Conservation (phyloP, 2,113 vertebrate species). For the Pangasianodon gigas region DNA sequence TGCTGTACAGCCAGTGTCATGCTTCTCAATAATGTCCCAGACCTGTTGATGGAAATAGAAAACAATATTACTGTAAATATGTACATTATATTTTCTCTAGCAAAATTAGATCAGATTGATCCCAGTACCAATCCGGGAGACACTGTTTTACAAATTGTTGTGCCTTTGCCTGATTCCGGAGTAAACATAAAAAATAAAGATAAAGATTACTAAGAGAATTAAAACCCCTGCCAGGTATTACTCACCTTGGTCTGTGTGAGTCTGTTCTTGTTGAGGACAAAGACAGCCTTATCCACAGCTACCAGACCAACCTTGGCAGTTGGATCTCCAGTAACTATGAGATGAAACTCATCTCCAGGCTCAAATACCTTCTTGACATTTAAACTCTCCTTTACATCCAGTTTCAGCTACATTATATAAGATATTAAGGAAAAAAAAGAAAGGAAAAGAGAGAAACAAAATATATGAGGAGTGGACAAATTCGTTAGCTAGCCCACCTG, state of each 20-base stretch:
- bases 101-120: neutral
- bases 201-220: neutral
- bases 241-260: constrained; percentile 70
- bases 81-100: neutral
- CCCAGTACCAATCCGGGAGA: neutral
- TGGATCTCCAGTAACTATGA: constrained; percentile 68
- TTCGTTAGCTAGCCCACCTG: neutral
- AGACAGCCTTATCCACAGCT: constrained; percentile 70
- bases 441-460: too few species aligned
- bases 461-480: neutral
- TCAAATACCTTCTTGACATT: neutral
- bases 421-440: neutral
- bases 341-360: constrained; percentile 41
- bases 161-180: neutral
- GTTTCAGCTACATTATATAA: constrained; percentile 51
- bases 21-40: constrained; percentile 68
- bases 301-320: constrained; percentile 67
- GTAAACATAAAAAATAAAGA: neutral
- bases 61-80: neutral
- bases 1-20: constrained; percentile 69
- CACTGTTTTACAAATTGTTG: neutral
- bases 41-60: constrained; percentile 54
- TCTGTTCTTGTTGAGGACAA: constrained; percentile 66
- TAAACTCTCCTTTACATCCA: constrained; percentile 40
- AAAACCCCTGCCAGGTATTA: neutral